Percentiles rank a stretch among this genome's conserved stretches.
phyloP scores from a whole-genome alignment of 2,888 invertebrate species.

The Gymnoscelis rufifasciata region DNA sequence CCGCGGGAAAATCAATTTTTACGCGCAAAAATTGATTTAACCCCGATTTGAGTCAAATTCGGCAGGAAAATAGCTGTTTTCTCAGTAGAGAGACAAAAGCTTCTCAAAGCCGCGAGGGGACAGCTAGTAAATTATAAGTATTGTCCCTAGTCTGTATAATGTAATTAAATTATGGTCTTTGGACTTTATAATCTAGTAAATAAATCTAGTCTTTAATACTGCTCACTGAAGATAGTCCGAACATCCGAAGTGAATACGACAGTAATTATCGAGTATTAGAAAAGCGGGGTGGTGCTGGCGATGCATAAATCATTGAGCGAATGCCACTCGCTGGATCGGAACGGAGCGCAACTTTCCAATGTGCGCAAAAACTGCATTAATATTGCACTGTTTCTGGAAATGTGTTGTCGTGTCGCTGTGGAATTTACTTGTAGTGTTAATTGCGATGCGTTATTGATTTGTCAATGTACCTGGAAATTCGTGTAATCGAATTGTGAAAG shows the following conservation, averaged over 20 bases:
- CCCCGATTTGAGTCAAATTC: too few species aligned
- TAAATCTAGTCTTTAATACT: too few species aligned
- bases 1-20: too few species aligned
- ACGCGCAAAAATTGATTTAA: too few species aligned
- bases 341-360: slow-evolving; percentile 67
- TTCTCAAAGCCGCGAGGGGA: too few species aligned
- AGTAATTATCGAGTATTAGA: slow-evolving; percentile 36
- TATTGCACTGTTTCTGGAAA: slow-evolving; percentile 22
- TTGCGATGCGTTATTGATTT: slow-evolving; percentile 1
- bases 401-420: slow-evolving; percentile 18
- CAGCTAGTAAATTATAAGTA: too few species aligned
- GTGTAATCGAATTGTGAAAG: neutral
- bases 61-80: too few species aligned
- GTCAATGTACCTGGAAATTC: neutral
- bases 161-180: too few species aligned
- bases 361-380: slow-evolving; percentile 29
- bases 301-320: slow-evolving; percentile 50
- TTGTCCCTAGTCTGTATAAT: too few species aligned
- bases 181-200: too few species aligned
- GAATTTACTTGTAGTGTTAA: neutral
- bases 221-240: too few species aligned
- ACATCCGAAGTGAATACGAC: slow-evolving; percentile 16
- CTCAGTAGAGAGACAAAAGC: too few species aligned
- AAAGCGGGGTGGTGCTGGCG: slow-evolving; percentile 36
- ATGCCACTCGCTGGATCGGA: slow-evolving; percentile 61